These are phyloP conservation scores for Hypsibius dujardini DNA, from an alignment of 1,140 invertebrate genomes.

Conservation along the genomic window DNA sequence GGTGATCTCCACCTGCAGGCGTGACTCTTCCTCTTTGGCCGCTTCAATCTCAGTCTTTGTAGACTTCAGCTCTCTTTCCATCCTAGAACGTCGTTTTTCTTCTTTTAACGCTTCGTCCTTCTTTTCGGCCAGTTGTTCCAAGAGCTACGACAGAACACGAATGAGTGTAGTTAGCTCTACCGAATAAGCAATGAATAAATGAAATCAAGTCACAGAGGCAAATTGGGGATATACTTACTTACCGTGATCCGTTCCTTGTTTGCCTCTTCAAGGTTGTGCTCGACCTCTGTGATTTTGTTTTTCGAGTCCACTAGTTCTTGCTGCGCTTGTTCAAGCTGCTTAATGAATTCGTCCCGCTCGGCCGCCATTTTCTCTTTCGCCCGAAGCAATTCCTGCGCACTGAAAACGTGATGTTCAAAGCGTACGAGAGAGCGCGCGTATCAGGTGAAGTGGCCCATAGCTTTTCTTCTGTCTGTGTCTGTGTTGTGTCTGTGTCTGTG, in stretches of 20 bases:
- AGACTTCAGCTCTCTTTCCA: constrained; percentile 34
- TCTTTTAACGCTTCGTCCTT: constrained; percentile 28
- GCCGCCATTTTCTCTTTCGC: not conserved
- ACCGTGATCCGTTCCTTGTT: constrained; percentile 9
- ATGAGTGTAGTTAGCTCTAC: not conserved
- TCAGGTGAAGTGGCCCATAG: too few relatives aligned
- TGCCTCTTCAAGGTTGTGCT: not conserved
- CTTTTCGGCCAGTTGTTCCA: constrained; percentile 26
- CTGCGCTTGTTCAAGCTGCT: not conserved
- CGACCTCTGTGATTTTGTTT: not conserved
- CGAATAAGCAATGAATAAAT: too few relatives aligned
- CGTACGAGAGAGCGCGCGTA: not conserved
- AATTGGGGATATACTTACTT: not conserved
- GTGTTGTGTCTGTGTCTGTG: too few relatives aligned
- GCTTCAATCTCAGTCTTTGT: constrained; percentile 31
- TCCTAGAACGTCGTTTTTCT: constrained; percentile 32
- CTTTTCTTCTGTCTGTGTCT: too few relatives aligned
- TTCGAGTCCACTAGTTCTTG: not conserved
- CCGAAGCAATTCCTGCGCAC: not conserved
- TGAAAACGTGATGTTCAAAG: constrained; percentile 1
- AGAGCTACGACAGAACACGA: not conserved
- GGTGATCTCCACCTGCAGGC: constrained; percentile 29
- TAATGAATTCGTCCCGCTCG: not conserved
- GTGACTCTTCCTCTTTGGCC: constrained; percentile 24
- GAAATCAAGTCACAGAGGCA: too few relatives aligned